phyloP scores from a whole-genome alignment of 2,113 vertebrate species.

The Anseranas semipalmata region DNA sequence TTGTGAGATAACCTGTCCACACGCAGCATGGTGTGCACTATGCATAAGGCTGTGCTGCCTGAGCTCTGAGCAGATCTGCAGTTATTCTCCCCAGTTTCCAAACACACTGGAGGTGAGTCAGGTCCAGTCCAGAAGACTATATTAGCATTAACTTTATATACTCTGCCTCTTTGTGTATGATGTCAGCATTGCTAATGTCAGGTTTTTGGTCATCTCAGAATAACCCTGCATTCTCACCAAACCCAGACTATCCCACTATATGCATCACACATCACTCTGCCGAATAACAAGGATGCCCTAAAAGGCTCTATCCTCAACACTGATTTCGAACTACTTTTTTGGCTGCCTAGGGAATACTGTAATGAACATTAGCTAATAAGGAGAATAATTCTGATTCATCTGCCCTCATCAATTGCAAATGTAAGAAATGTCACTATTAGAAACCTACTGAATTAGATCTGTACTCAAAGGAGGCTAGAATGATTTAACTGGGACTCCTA shows the following conservation, averaged over 20 bases:
- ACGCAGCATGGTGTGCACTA: fast-evolving
- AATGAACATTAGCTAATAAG: background rate
- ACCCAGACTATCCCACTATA: background rate
- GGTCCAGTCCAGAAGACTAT: background rate
- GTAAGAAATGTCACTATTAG: background rate
- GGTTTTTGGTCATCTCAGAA: background rate
- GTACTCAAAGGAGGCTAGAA: background rate
- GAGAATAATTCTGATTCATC: background rate
- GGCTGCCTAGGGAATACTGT: background rate
- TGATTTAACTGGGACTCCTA: background rate
- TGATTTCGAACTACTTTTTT: background rate
- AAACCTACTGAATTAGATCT: background rate
- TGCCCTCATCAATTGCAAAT: background rate
- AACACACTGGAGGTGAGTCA: background rate
- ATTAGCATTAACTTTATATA: background rate
- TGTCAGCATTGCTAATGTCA: background rate
- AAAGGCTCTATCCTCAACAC: background rate
- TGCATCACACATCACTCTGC: background rate
- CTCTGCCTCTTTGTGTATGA: background rate
- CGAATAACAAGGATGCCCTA: background rate
- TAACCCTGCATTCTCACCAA: background rate
- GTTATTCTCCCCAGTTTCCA: background rate
- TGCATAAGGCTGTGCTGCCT: background rate
- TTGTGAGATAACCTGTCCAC: background rate
- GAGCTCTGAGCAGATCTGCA: background rate